These are phyloP conservation scores for Shinisaurus crocodilurus DNA, from an alignment of 2,113 vertebrate genomes.

Conservation along the genomic window DNA sequence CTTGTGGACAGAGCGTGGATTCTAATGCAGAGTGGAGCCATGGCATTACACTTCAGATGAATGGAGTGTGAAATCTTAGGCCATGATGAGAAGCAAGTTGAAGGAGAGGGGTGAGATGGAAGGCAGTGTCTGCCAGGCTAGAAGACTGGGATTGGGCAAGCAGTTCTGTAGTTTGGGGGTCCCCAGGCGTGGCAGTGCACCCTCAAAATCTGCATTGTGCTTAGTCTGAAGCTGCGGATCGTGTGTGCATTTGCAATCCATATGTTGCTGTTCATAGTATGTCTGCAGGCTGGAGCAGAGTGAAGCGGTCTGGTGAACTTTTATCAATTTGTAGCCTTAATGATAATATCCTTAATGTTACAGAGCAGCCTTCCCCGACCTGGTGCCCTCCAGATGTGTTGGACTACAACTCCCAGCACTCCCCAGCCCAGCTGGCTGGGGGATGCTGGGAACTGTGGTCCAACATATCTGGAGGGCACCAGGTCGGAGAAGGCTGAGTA, in stretches of 20 bases:
- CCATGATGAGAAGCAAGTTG: too few species aligned
- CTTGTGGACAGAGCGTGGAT: background rate
- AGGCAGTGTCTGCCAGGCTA: background rate
- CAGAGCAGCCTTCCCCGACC: too few species aligned
- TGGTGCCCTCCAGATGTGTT: too few species aligned
- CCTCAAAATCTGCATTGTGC: background rate
- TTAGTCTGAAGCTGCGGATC: background rate
- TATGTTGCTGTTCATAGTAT: background rate
- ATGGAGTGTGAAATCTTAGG: background rate
- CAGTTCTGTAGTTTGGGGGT: background rate
- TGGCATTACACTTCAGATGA: too few species aligned
- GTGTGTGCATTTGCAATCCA: background rate
- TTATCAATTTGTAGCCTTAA: background rate
- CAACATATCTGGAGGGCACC: too few species aligned
- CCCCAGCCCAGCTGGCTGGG: too few species aligned
- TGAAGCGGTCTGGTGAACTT: background rate
- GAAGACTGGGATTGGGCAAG: background rate
- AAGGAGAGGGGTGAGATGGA: background rate
- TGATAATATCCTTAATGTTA: too few species aligned
- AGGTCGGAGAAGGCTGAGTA: too few species aligned
- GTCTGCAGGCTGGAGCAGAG: background rate
- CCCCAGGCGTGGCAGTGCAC: too few species aligned
- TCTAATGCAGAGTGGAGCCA: background rate
- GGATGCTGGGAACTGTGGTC: too few species aligned
- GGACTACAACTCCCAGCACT: too few species aligned